phyloP scores from a whole-genome alignment of 2,888 invertebrate genomes.

The Drosophila histrio region DNA sequence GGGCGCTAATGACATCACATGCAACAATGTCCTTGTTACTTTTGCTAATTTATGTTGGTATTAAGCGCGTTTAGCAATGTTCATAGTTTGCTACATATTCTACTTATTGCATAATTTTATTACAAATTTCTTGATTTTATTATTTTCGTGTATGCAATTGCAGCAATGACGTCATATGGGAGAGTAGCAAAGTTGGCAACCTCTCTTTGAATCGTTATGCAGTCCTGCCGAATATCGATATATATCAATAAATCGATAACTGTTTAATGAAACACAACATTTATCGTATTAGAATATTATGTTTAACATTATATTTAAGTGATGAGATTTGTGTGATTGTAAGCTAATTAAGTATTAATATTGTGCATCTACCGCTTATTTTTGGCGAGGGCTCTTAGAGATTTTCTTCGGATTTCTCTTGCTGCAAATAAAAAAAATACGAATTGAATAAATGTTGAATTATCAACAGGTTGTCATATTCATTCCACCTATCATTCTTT shows the following conservation, averaged over 20 bases:
- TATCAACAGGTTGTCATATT: too few species aligned
- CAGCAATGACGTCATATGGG: neutral
- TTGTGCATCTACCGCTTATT: too few species aligned
- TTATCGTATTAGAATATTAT: neutral
- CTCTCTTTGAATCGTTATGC: neutral
- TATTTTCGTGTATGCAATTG: neutral
- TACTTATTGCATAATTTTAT: neutral
- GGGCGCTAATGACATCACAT: constrained; percentile 28
- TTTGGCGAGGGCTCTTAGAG: too few species aligned
- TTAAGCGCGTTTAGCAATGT: neutral
- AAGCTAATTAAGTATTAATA: too few species aligned
- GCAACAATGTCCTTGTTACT: neutral
- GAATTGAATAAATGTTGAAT: too few species aligned
- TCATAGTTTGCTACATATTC: neutral
- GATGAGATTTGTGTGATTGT: too few species aligned
- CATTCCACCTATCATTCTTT: too few species aligned
- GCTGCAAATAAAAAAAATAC: too few species aligned
- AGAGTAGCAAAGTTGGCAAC: neutral
- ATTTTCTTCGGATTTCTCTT: too few species aligned
- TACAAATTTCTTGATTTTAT: neutral
- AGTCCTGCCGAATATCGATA: neutral
- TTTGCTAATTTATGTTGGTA: neutral
- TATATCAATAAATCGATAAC: neutral
- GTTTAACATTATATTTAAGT: too few species aligned
- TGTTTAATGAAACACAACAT: neutral